Conservation (phyloP, 2,113 vertebrate species). For the Poecilia latipinna region DNA sequence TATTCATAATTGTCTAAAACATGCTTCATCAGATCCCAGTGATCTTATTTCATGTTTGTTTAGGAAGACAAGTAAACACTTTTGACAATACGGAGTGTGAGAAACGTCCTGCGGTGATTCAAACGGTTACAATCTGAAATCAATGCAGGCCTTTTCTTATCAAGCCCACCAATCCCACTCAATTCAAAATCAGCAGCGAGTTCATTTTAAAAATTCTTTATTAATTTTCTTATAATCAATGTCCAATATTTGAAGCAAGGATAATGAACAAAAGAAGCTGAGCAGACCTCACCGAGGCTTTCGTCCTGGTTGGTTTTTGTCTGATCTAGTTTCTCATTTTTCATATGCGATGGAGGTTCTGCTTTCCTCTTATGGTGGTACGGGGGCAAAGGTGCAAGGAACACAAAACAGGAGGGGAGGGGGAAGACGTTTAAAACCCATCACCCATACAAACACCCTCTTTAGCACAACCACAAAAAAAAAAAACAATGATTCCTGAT, state of each 20-base stretch:
- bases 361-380: constrained; percentile 61
- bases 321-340: constrained; percentile 45
- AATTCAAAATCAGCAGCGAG: background rate
- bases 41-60: no score
- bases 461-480: constrained; percentile 68
- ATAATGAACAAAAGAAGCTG: constrained; percentile 71
- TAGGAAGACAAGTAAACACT: no score
- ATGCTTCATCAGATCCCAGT: no score
- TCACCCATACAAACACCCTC: constrained; percentile 68
- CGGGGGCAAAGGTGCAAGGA: constrained; percentile 69
- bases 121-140: background rate
- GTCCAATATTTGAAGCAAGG: constrained; percentile 80
- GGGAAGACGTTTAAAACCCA: constrained; percentile 70
- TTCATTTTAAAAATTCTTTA: constrained; percentile 75
- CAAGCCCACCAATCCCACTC: background rate
- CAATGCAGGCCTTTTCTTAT: background rate
- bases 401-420: constrained; percentile 44
- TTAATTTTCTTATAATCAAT: constrained; percentile 79
- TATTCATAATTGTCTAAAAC: no score
- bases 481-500: constrained; percentile 48
- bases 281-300: constrained; percentile 62
- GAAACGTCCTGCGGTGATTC: background rate
- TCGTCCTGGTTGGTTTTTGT: constrained; percentile 52
- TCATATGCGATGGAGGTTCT: constrained; percentile 47
- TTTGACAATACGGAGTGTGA: no score